phyloP scores from a whole-genome alignment of 37 sponge, comb jelly and placozoan species.

The Eunapius fragilis region DNA sequence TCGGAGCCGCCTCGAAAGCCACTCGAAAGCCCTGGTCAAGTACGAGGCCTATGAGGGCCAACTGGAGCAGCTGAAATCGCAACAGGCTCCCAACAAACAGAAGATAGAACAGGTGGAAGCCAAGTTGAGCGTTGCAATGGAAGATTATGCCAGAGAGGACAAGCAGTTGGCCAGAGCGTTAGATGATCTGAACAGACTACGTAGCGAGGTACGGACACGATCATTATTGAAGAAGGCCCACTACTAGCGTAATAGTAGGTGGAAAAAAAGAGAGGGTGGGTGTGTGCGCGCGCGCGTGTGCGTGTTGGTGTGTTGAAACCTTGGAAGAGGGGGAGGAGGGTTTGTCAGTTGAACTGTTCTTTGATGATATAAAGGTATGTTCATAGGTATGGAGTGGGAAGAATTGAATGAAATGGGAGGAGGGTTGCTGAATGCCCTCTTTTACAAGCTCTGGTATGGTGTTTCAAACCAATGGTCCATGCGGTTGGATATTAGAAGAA shows the following conservation, averaged over 20 bases:
- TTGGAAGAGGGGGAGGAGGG: background rate
- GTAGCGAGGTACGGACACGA: conserved; percentile 48
- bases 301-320: background rate
- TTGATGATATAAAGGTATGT: background rate
- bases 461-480: background rate
- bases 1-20: conserved; percentile 56
- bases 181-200: conserved; percentile 47
- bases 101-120: conserved; percentile 67
- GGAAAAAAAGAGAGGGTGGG: background rate
- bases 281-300: background rate
- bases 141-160: conserved; percentile 61
- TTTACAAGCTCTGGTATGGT: background rate
- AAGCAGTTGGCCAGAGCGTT: conserved; percentile 26
- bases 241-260: too few relatives aligned
- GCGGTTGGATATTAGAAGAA: too few relatives aligned
- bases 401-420: background rate
- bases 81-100: conserved; percentile 9
- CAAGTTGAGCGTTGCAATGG: conserved; percentile 44
- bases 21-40: conserved; percentile 41
- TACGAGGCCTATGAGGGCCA: conserved; percentile 44
- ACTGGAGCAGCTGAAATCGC: conserved; percentile 25
- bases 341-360: background rate
- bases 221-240: too few relatives aligned
- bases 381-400: background rate
- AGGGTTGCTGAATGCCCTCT: background rate